Base-by-base conservation (phyloP, 2,113 vertebrate species). In the Zingel zingel region DNA sequence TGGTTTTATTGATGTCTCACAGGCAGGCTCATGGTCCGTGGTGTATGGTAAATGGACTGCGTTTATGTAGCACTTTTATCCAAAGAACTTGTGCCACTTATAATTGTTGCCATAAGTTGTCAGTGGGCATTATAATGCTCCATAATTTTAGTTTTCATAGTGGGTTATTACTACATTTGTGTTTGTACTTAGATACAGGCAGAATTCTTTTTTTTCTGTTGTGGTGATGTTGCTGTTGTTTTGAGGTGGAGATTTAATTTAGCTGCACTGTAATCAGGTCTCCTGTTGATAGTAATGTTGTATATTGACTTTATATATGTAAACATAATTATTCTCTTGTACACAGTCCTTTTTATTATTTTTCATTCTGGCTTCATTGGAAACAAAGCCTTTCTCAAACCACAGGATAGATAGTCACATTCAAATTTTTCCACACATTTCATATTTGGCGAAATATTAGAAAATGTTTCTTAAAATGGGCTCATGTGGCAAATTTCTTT, bases 231-330 rank as follows among this genome's bases (percentile, higher is more conserved):
- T 43, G 63, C 18, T 51, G 25, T 58, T 53, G 56, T 63, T 77
- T 50, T 25, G 39, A 36, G 50, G n/a, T 6, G 43, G 16, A 59
- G 4, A 59, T 66, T 51, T 77, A 4, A 45, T 64, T 30, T 58
- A 15, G 19, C 50, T 61, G 63, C 47, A 23, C 12, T 53, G 47
- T 53, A 68, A 61, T 39, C 50, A 48, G 62, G 23, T 68, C 57
- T 79, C 11, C 16, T 74, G 54, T 74, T 84, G 53, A 62, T 62
- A 27, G 56, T 56, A n/a, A 68, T 36, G 33, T 48, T 72, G 58
- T 30, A 23, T 30, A 43, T 59, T 76, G 57, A 58, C 65, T 82
- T 57, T 58, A 51, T 18, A 30, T 13, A 65, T 45, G 30, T 59
- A 77, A 65, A 70, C 50, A 63, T 16, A 63, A 21, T 23, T 54